phyloP scores from a whole-genome alignment of 2,888 invertebrate genomes.

The Nowickia ferox region DNA sequence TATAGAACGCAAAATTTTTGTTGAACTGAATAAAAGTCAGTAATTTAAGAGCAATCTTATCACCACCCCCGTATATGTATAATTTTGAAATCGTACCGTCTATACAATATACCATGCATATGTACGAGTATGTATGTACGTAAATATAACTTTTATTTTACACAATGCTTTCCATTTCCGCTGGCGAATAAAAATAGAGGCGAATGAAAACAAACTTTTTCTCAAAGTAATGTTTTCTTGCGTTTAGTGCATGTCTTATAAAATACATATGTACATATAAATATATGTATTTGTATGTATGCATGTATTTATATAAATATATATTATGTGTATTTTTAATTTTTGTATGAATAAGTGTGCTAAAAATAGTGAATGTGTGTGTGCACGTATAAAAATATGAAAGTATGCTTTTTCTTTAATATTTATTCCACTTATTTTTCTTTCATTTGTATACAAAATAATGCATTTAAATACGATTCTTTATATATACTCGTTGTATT shows the following conservation, averaged over 20 bases:
- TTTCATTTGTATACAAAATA: conserved; percentile 53
- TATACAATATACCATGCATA: not conserved
- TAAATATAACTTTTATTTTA: conserved; percentile 45
- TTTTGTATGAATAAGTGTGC: not conserved
- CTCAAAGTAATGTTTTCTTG: conserved; percentile 34
- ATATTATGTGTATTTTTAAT: not conserved
- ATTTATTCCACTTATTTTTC: conserved; percentile 52
- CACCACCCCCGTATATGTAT: not conserved
- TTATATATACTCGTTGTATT: not conserved
- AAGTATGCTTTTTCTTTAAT: conserved; percentile 8
- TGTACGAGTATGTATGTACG: too few relatives aligned
- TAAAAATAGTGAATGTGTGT: not conserved
- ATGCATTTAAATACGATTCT: conserved; percentile 45
- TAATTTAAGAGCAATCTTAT: too few relatives aligned
- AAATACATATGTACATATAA: not conserved
- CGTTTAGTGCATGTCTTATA: conserved; percentile 1
- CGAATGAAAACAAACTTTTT: conserved; percentile 37
- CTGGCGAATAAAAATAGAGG: conserved; percentile 4
- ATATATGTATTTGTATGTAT: not conserved
- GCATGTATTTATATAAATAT: not conserved
- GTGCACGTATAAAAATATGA: not conserved
- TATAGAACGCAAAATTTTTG: too few relatives aligned
- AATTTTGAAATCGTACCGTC: not conserved
- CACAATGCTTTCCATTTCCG: conserved; percentile 58
- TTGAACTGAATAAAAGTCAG: too few relatives aligned